Evolutionary conservation across 1,140 invertebrate species (phyloP).

Genomic region (Zophobas atratus): DNA sequence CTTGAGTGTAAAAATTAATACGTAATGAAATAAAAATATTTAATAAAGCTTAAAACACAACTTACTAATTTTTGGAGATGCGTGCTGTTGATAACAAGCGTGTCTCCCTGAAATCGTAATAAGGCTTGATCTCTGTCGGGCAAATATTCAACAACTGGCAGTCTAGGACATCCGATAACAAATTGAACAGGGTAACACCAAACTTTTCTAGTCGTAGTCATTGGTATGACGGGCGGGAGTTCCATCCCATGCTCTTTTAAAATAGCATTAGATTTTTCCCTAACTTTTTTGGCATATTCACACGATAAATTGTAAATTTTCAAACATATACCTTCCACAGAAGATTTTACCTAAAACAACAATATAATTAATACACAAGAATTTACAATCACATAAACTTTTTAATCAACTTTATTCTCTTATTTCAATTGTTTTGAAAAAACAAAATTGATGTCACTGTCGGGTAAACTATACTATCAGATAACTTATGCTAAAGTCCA

Average conservation of each 20-base stretch:
- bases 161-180: constrained; percentile 85
- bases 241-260: constrained; percentile 91
- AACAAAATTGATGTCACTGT: too few relatives aligned
- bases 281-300: constrained; percentile 93
- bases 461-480: too few relatives aligned
- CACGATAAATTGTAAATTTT: constrained; percentile 95
- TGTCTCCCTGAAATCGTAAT: constrained; percentile 90
- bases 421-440: too few relatives aligned
- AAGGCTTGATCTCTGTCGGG: constrained; percentile 89
- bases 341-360: constrained; percentile 78
- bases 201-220: constrained; percentile 85
- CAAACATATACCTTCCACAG: constrained; percentile 95
- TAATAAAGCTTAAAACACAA: background rate
- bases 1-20: too few relatives aligned
- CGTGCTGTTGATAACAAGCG: constrained; percentile 86
- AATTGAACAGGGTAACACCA: constrained; percentile 97
- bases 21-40: too few relatives aligned
- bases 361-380: background rate
- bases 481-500: too few relatives aligned
- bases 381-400: background rate
- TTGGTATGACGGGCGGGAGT: constrained; percentile 73
- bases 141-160: constrained; percentile 90
- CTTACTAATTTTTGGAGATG: constrained; percentile 91
- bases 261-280: constrained; percentile 88
- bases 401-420: background rate